Evolutionary conservation across 1,140 invertebrate species (phyloP), one percentile per base, ranked within the genome.

Genomic region (Scaptomyza pallida): DNA sequence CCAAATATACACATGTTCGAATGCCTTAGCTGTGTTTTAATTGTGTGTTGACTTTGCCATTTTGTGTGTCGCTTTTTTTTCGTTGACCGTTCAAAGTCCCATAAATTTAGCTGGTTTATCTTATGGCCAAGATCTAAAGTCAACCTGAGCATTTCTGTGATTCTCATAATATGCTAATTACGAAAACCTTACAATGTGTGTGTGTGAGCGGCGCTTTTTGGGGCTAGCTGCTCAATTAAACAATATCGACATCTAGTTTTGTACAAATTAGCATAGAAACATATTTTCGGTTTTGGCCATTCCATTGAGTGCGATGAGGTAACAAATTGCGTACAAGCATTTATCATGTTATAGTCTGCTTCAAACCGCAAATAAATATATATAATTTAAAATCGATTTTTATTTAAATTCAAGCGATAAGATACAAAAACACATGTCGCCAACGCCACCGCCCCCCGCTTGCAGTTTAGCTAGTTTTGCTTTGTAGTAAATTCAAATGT

Each of bases 81-180:
- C n/a, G n/a, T n/a, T 50, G 51, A 45, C 67, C 65, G 62, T 69
- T 83, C 74, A 56, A 61, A 56, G 65, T 71, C 70, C 73, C 82
- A 86, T 86, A 86, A 86, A 86, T 86, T 78, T 86, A n/a, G 77
- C 71, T 55, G 67, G 12, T 61, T 82, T 86, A 86, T 86, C 82
- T 63, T 8, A 30, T 6, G 45, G 26, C 19, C 35, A 59, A 78
- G 70, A 88, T 88, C 82, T 77, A 55, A n/a, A 47, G 64, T 62
- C 64, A 61, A 65, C 62, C 69, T 81, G 40, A 81, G 64, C 68
- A 83, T 83, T 77, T 77, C 0, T 72, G 8, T 76, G 78, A 88
- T 88, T 88, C 83, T 82, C 78, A 88, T 88, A 88, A 88, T 88
- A 88, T 88, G 82, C 82, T 88, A 88, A 88, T 88, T 88, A 78